Base-by-base conservation (phyloP, 2,797 vertebrate species). In the Ispidina lecontei region DNA sequence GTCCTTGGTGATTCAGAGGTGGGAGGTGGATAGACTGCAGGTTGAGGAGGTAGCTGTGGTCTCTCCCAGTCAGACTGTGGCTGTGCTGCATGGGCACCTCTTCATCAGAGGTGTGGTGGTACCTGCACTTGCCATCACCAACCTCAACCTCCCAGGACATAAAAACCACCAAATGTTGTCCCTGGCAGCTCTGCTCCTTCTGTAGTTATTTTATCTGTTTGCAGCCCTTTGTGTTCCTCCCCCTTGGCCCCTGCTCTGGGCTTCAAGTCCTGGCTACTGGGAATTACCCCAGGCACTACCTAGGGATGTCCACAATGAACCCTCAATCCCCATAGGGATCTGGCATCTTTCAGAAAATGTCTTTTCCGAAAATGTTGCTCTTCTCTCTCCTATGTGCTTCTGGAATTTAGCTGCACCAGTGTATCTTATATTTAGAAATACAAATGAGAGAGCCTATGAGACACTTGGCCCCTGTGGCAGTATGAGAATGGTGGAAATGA, bases 351-450 rank as follows among this genome's bases (percentile, higher is more conserved):
- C 25, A 11, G 44, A 39, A 39, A 39, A 39, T 39, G 14, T 39
- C 2, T 39, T 14, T 39, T 44, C 67, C 62, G 37, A 58, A 80
- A 89, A 83, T 5, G 8, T 28, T 68, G 23, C 54, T 72, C 37
- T 80, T 77, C 28, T 54, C 52, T 70, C 52, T 78, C 33, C 73
- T 1, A 0, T 21, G 49, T 28, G 46, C 43, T 69, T 65, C 76
- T 72, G 85, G 67, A 70, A 91, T 89, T 87, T 73, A 88, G 59
- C 44, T 87, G 75, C 84, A 89, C 26, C 67, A 54, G 73, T 35
- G 21, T 18, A 77, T 70, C 7, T 43, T 95, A 79, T 91, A 85
- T 73, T 88, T 95, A 87, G 92, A 94, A 94, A 90, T 54, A 23
- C 60, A 89, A 87, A 63, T 56, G 85, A 87, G 43, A 84, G n/a